These are phyloP conservation scores for Drosophila pallidifrons DNA, from an alignment of 1,140 invertebrate genomes.

Conservation along the genomic window DNA sequence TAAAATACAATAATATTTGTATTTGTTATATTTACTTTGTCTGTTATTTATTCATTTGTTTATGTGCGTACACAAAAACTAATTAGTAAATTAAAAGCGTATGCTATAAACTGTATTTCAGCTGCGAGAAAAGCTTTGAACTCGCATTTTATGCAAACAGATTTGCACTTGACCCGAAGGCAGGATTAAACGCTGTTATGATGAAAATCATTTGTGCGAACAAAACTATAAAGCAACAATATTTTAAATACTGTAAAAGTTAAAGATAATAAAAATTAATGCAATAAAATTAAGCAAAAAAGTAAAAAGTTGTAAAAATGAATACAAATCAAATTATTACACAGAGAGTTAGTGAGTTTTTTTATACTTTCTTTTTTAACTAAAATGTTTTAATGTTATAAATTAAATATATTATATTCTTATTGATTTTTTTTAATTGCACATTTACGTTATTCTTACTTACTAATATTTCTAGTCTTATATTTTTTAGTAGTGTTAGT, in stretches of 20 bases:
- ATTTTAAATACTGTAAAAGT: neutral
- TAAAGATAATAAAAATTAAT: neutral
- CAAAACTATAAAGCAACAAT: neutral
- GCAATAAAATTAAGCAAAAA: neutral
- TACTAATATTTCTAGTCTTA: no score
- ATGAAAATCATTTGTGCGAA: neutral
- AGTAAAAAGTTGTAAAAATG: no score
- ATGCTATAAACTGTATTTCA: constrained; percentile 12
- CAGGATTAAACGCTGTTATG: neutral
- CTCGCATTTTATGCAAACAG: constrained; percentile 3
- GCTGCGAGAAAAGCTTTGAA: constrained; percentile 11
- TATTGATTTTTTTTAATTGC: no score
- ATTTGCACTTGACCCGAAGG: constrained; percentile 2
- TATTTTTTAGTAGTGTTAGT: no score
- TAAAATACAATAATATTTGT: constrained; percentile 38
- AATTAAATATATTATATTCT: no score
- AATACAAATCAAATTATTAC: no score
- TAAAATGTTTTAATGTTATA: no score
- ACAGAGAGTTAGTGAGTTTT: no score
- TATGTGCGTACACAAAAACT: constrained; percentile 28
- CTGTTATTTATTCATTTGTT: constrained; percentile 34
- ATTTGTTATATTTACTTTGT: constrained; percentile 17
- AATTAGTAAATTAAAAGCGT: constrained; percentile 54
- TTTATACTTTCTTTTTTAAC: no score
- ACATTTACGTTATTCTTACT: no score